Evolutionary conservation across 2,113 vertebrate genomes (phyloP), one percentile per base, ranked within the genome.

Genomic region (Zosterops japonicus): DNA sequence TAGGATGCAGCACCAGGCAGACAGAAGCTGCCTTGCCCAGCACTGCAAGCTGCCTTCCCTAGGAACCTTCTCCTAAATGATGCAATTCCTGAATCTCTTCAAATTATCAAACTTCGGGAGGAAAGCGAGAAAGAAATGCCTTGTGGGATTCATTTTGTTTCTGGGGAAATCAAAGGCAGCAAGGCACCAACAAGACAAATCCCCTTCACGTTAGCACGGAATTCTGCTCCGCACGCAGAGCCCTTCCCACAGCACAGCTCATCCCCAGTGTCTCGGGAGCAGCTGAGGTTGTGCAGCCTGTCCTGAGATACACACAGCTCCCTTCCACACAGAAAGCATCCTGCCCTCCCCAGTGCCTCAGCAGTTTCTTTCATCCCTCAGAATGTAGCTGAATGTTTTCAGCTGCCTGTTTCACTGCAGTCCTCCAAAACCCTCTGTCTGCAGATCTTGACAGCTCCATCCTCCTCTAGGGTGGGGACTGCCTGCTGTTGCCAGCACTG

Each of bases 401-500:
- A 39, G 39, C 36, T 22, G 72, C 64, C 23, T 47, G 27, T n/a
- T 83, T 53, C 69, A 47, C 39, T 35, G 55, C 57, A 89, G 17
- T 55, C 7, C 52, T 87, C 64, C 24, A 8, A 78, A 59, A 50
- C 12, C 25, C 65, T 86, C n/a, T 5, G 4, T 64, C 49, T 65
- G 63, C 35, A 69, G 27, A 24, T 68, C 60, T 52, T 1, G 0
- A 44, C n/a, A 77, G 36, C n/a, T 56, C 20, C n/a, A 31, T 44
- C 28, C 33, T 27, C 42, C 39, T 65, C 25, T 42, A 44, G 19
- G 19, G 29, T 14, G 53, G 41, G 64, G 65, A 11, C 5, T 68
- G 12, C 16, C 31, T 1, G 0, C 28, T 49, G 20, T 4, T 74
- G 20, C 31, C 44, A 42, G 52, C 7, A 3, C 23, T 1, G 0